Percentiles rank a stretch among this genome's conserved stretches.
Conservation (phyloP, 2,797 vertebrate genomes). For the Nannoperca obscura region DNA sequence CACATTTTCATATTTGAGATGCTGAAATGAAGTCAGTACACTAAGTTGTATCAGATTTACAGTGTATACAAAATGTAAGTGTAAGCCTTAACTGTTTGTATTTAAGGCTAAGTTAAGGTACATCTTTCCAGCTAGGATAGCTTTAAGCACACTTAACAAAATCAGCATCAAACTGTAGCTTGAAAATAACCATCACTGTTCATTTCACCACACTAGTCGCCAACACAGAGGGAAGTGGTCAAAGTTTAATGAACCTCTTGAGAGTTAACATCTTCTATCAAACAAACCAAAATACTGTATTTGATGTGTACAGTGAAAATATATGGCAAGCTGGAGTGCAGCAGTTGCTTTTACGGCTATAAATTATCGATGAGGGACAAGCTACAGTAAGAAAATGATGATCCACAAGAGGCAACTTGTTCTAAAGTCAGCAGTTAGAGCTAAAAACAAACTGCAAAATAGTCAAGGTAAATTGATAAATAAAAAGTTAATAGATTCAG, state of each 20-base stretch:
- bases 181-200: constrained; percentile 1
- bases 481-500: constrained; percentile 1
- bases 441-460: background rate
- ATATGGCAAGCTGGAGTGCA: background rate
- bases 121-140: background rate
- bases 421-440: background rate
- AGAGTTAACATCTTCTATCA: constrained; percentile 4
- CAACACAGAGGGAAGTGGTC: constrained; percentile 1
- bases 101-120: too few relatives aligned
- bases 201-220: background rate
- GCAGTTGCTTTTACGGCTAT: background rate
- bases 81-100: background rate
- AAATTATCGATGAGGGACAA: background rate
- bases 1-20: background rate
- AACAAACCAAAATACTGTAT: background rate
- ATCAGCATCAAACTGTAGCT: background rate
- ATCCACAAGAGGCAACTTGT: background rate
- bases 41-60: background rate
- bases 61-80: background rate
- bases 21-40: background rate
- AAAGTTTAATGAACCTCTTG: constrained; percentile 28
- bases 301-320: background rate
- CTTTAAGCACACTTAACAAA: background rate
- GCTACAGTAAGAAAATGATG: background rate
- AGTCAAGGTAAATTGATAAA: background rate